A percentile compares a stretch with the other conserved stretches of the same genome.
phyloP scores from a whole-genome alignment of 1,140 invertebrate species.

The Mactra quadrangularis region DNA sequence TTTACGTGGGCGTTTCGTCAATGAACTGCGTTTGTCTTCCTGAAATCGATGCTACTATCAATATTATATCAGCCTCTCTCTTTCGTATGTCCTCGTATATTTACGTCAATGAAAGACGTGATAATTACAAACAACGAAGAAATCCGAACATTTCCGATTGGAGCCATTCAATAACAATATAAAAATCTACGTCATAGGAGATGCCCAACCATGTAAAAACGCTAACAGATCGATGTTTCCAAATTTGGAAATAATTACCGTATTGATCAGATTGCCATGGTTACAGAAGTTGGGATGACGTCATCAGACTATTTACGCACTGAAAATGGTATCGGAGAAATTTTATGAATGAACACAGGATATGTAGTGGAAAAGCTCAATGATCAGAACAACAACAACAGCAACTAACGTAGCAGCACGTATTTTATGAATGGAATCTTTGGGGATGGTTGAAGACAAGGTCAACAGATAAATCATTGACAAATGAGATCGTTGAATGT shows the following conservation, averaged over 20 bases:
- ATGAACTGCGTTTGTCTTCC: conserved; percentile 14
- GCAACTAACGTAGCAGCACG: too few relatives aligned
- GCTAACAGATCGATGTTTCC: conserved; percentile 8
- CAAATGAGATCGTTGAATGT: too few relatives aligned
- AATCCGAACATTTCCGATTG: not conserved
- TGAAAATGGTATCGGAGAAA: not conserved
- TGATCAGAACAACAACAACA: too few relatives aligned
- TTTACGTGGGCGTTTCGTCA: conserved; percentile 47
- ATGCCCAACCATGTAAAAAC: not conserved
- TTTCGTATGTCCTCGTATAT: not conserved
- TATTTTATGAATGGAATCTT: too few relatives aligned
- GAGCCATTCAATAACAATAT: not conserved
- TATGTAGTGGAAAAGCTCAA: too few relatives aligned
- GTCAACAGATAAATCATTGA: too few relatives aligned
- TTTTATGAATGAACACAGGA: conserved; percentile 43
- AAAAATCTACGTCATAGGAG: conserved; percentile 9
- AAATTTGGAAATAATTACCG: conserved; percentile 56
- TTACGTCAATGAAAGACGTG: not conserved
- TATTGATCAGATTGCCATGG: conserved; percentile 52
- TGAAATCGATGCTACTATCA: conserved; percentile 27
- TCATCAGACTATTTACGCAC: conserved; percentile 16
- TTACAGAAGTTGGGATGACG: conserved; percentile 37
- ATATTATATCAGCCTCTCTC: not conserved
- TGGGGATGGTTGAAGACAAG: too few relatives aligned
- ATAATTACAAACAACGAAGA: too few relatives aligned